These are phyloP conservation scores for Anthoptus insignis DNA, from an alignment of 2,888 invertebrate genomes.

Conservation along the genomic window DNA sequence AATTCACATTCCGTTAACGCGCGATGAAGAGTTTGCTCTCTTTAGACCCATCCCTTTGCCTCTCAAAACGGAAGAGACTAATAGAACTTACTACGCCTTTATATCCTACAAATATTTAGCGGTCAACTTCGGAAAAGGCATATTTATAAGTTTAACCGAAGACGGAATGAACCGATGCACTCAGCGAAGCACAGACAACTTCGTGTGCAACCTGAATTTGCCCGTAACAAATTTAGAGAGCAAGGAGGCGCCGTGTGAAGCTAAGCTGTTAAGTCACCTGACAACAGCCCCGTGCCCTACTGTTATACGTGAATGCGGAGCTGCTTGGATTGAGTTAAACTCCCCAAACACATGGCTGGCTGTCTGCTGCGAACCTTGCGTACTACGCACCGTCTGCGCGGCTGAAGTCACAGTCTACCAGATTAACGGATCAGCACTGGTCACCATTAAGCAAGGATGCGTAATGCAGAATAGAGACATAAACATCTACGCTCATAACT, in stretches of 20 bases:
- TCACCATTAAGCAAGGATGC: not conserved
- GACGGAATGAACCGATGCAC: slow-evolving; percentile 5
- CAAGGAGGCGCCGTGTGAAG: slow-evolving; percentile 3
- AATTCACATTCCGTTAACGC: not conserved
- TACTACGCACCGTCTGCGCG: slow-evolving; percentile 3
- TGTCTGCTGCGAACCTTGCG: slow-evolving; percentile 4
- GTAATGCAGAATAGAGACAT: not conserved
- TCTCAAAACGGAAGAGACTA: not conserved
- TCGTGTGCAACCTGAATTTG: not conserved
- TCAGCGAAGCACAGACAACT: slow-evolving; percentile 3
- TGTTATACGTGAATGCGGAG: not conserved
- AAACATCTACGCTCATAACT: slow-evolving; percentile 1
- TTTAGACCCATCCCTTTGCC: not conserved
- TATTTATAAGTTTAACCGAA: not conserved
- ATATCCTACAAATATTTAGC: not conserved
- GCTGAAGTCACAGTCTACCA: slow-evolving; percentile 1
- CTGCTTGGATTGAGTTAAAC: not conserved
- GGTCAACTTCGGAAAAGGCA: not conserved
- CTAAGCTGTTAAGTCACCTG: not conserved
- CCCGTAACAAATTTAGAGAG: not conserved
- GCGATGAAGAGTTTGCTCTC: slow-evolving; percentile 3
- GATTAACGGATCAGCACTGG: not conserved
- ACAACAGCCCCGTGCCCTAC: not conserved
- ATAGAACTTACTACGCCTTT: not conserved
- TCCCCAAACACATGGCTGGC: slow-evolving; percentile 3